phyloP scores from a whole-genome alignment of 2,888 invertebrate genomes.

The Drosophila eohydei region DNA sequence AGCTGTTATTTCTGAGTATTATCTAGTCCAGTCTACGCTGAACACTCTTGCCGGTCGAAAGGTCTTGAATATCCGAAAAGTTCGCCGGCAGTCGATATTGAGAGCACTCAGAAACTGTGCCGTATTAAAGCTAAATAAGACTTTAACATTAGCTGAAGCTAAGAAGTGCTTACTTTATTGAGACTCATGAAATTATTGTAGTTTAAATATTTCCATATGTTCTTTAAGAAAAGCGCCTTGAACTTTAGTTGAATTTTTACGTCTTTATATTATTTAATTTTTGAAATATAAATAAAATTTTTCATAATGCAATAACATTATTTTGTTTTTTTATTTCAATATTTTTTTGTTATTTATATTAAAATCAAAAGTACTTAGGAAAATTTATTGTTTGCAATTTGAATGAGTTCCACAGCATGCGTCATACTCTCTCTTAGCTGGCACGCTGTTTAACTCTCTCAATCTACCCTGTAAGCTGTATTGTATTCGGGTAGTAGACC shows the following conservation, averaged over 20 bases:
- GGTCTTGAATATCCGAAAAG: background rate
- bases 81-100: background rate
- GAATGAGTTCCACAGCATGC: conserved; percentile 6
- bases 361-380: background rate
- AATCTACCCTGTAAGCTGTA: background rate
- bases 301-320: too few species aligned
- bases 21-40: conserved; percentile 3
- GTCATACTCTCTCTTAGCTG: background rate
- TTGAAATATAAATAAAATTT: background rate
- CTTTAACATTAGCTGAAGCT: background rate
- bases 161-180: background rate
- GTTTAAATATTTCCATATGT: background rate
- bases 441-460: background rate
- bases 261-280: background rate
- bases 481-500: background rate
- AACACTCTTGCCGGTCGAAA: conserved; percentile 3
- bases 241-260: background rate
- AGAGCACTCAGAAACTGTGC: background rate
- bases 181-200: background rate
- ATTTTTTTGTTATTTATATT: background rate
- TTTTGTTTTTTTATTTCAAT: background rate
- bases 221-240: background rate
- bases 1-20: background rate
- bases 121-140: background rate
- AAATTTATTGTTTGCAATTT: background rate